Percentiles rank a stretch among this genome's conserved stretches.
These are phyloP conservation scores for Acleris sparsana DNA, from an alignment of 2,888 invertebrate genomes.

Conservation along the genomic window DNA sequence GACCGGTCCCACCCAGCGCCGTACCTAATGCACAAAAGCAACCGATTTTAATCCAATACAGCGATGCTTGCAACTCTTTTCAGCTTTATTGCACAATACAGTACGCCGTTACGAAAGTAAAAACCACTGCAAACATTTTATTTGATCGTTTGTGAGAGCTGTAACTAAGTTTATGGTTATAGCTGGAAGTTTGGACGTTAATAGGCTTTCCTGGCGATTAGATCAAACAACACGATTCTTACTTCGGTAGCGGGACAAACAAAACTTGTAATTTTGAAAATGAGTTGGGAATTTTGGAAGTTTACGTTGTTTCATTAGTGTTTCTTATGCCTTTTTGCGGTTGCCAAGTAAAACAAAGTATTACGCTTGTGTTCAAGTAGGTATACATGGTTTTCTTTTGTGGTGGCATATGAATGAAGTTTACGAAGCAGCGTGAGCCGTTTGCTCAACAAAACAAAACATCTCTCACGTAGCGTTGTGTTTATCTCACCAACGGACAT, in stretches of 20 bases:
- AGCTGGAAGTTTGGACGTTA: slow-evolving; percentile 22
- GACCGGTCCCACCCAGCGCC: background rate
- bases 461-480: slow-evolving; percentile 4
- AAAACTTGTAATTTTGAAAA: slow-evolving; percentile 1
- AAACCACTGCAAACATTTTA: slow-evolving; percentile 31
- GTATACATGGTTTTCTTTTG: slow-evolving; percentile 12
- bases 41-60: slow-evolving; percentile 2
- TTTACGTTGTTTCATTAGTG: too few species aligned
- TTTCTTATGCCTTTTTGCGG: background rate
- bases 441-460: slow-evolving; percentile 10
- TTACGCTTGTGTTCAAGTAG: slow-evolving; percentile 6
- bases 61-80: background rate
- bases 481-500: slow-evolving; percentile 1
- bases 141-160: slow-evolving; percentile 26
- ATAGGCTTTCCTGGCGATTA: slow-evolving; percentile 33
- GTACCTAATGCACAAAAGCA: too few species aligned
- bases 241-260: background rate
- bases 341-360: slow-evolving; percentile 6
- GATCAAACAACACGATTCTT: slow-evolving; percentile 13
- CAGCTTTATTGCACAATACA: slow-evolving; percentile 6
- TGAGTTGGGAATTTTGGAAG: too few species aligned
- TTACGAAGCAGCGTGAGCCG: slow-evolving; percentile 7
- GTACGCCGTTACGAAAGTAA: slow-evolving; percentile 13
- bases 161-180: slow-evolving; percentile 29
- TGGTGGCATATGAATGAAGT: slow-evolving; percentile 4